Base-by-base conservation (phyloP, 2,888 invertebrate genomes). In the Meta bourneti region DNA sequence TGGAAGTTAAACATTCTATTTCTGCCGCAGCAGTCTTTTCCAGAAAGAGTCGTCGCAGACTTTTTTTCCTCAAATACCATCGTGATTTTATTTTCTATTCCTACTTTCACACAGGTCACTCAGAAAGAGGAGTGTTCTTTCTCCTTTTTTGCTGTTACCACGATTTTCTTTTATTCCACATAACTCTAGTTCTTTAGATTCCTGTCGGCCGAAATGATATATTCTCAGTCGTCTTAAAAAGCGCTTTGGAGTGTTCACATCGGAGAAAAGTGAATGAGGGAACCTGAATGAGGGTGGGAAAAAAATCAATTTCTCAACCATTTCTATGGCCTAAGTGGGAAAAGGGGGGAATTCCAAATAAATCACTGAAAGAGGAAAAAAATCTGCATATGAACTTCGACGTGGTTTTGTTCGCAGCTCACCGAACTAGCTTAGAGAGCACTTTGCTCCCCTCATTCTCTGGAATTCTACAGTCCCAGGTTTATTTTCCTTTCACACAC, bases 1-100 rank as follows among this genome's bases (percentile, higher is more conserved):
- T 61, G 9, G 5, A 61, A 61, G 61, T 61, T 61, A 61, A 61
- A 61, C 61, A 9, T 61, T 61, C 61, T 11, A 61, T 11, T 7
- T 11, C 16, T 61, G 61, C 16, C 11, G 61, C 1, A 2, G 34
- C 34, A 34, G 34, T 34, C 34, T 34, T 4, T 34, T 2, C 34
- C 4, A 2, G 34, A 34, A 34, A 34, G 34, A 34, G 34, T 34
- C 34, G 34, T 34, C 1, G 34, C 34, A 34, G 34, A 34, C 34
- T 4, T 34, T 34, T 34, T 34, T 61, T 9, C 61, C 61, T 61
- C 61, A 9, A 61, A 9, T 8, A 61, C 61, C 77, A 87, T 86
- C 77, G 70, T 71, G 82, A 91, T 91, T 91, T 86, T 81, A 91
- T 82, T 82, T 86, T 86, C 90, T 90, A 90, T 90, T 90, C 86